Evolutionary conservation across 2,797 vertebrate genomes (phyloP), one percentile per base, ranked within the genome.

Genomic region (Hypotaenidia philippensis): DNA sequence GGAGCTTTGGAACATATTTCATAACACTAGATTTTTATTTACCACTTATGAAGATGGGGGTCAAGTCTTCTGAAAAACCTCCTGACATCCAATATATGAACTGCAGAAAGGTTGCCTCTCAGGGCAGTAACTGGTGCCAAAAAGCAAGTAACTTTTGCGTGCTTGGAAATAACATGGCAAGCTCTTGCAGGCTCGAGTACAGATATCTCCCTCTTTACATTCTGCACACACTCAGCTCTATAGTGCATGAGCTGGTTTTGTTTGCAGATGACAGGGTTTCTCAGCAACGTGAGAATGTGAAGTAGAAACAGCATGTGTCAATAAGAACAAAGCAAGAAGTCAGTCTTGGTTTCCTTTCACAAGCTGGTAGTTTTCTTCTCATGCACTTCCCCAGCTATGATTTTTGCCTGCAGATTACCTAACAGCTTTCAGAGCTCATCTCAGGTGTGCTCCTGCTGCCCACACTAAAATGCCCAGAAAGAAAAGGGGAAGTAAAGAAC

Each of bases 221-320:
- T 92, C 82, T 49, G 72, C 49, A 56, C 64, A 68, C 78, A 55
- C 70, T 49, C 55, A 12, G 63, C 59, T 69, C 63, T 40, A 29
- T 76, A 56, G 53, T 40, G 65, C 66, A 50, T 19, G 65, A 93
- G 66, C 72, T 80, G 89, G 5, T 78, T 88, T 83, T 94, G 89
- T 96, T 95, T 95, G 88, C 90, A 81, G 68, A 94, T 64, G 53
- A 90, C 87, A 92, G 89, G 38, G 78, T 85, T 90, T 89, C 95
- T 96, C 89, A 78, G 94, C 76, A 91, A 71, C 3, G 0, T 84
- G 52, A 80, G 88, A 90, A 94, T 34, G 86, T 27, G n/a, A 89
- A 89, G 65, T 56, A 91, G 49, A 92, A 93, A 68, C 38, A 85
- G 64, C 55, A 40, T 69, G 82, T 81, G 65, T 74, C 71, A 84